Conservation (phyloP, 2,113 vertebrate species). For the zebrafish (Danio rerio) region GRCz12tu NC_133199.1:3939501-3940000, state of each 20-base stretch:
- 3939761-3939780: constrained; percentile 41
- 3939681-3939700: constrained; percentile 43
- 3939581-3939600: constrained; percentile 71
- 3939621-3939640: constrained; percentile 27
- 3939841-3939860: constrained; percentile 68
- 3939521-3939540: constrained; percentile 49
- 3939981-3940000: constrained; percentile 38
- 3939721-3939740: background rate
- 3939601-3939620: constrained; percentile 42
- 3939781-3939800: constrained; percentile 42
- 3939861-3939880: constrained; percentile 58
- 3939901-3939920: constrained; percentile 50
- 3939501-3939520: constrained; percentile 58
- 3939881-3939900: constrained; percentile 37
- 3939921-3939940: constrained; percentile 23
- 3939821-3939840: constrained; percentile 65
- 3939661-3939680: constrained; percentile 37
- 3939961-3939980: constrained; percentile 9
- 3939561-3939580: constrained; percentile 73
- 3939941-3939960: constrained; percentile 21
- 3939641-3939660: constrained; percentile 31
- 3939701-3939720: constrained; percentile 11
- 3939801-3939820: constrained; percentile 69
- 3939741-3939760: constrained; percentile 31
- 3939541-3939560: constrained; percentile 64